These are phyloP conservation scores for Ornithoptera priamus DNA, from an alignment of 2,888 invertebrate species.

Conservation along the genomic window DNA sequence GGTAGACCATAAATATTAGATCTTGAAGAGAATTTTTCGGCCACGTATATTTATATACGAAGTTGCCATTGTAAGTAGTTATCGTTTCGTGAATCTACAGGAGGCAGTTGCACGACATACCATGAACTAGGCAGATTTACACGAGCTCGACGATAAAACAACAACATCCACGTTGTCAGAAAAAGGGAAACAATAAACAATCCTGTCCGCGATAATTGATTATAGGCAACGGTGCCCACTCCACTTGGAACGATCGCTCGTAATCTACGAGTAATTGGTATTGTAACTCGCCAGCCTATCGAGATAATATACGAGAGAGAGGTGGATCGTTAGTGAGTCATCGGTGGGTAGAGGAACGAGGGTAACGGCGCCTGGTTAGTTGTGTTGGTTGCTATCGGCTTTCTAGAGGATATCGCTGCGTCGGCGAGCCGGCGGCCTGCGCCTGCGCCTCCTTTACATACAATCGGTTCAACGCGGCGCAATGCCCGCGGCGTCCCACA, in stretches of 20 bases:
- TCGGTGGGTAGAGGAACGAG: conserved; percentile 12
- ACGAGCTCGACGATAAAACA: conserved; percentile 40
- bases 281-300: not conserved
- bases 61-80: not conserved
- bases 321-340: conserved; percentile 24
- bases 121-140: conserved; percentile 43
- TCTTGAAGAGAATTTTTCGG: not conserved
- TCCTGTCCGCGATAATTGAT: conserved; percentile 25
- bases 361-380: conserved; percentile 32
- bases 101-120: conserved; percentile 59
- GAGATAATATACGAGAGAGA: conserved; percentile 14
- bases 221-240: conserved; percentile 11
- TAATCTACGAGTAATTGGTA: conserved; percentile 18
- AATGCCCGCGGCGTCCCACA: conserved; percentile 61
- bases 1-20: not conserved
- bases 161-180: conserved; percentile 34
- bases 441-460: conserved; percentile 75
- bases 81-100: conserved; percentile 71
- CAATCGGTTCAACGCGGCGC: conserved; percentile 60
- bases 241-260: conserved; percentile 7
- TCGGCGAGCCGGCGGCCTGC: conserved; percentile 60
- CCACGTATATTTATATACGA: not conserved
- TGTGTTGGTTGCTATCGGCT: conserved; percentile 38
- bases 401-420: conserved; percentile 56
- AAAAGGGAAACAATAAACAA: conserved; percentile 35